Conservation (phyloP, 2,797 vertebrate genomes). For the Mionectes olivaceus region DNA sequence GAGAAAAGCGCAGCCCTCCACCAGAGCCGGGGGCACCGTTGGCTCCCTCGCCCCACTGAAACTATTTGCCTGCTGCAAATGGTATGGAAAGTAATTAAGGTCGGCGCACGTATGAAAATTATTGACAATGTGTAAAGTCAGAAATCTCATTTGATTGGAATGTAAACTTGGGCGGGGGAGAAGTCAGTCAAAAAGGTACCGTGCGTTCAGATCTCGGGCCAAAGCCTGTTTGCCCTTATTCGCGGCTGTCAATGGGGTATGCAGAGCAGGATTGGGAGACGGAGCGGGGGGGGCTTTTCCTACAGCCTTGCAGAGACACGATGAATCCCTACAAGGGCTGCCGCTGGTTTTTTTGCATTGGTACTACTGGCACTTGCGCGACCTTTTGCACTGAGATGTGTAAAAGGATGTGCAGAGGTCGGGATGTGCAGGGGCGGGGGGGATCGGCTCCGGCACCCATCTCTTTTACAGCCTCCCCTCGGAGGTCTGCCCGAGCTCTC, state of each 20-base stretch:
- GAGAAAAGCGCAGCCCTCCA: background rate
- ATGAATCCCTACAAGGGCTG: background rate
- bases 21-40: background rate
- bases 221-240: background rate
- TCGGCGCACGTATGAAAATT: constrained; percentile 18
- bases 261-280: background rate
- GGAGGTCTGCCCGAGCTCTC: background rate
- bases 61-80: background rate
- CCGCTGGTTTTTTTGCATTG: background rate
- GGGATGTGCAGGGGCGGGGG: background rate
- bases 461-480: background rate
- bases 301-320: background rate
- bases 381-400: background rate
- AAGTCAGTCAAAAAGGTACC: constrained; percentile 12
- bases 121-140: constrained; percentile 56
- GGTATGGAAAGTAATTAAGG: constrained; percentile 43
- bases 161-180: constrained; percentile 48
- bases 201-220: constrained; percentile 48
- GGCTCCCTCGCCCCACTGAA: background rate
- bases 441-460: no score
- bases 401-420: background rate
- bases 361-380: background rate
- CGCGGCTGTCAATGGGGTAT: background rate
- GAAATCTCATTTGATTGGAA: constrained; percentile 64
- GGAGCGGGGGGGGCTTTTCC: background rate